phyloP scores from a whole-genome alignment of 2,797 vertebrate genomes.

The Anguilla obscura region DNA sequence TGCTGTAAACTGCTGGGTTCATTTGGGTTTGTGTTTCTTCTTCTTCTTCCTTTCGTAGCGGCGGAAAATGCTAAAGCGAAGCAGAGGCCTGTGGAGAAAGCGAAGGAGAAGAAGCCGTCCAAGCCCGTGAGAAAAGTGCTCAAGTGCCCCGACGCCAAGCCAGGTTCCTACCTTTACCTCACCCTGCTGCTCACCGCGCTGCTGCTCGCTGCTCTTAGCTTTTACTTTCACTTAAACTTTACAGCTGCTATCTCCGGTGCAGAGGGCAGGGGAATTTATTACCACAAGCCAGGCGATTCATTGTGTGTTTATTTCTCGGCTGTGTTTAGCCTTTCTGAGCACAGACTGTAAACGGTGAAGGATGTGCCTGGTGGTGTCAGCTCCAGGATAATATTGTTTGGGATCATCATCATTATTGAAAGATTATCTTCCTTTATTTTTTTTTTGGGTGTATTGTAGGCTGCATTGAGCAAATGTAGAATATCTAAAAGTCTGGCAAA shows the following conservation, averaged over 20 bases:
- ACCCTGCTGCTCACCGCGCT: neutral
- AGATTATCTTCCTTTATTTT: neutral
- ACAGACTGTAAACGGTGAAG: neutral
- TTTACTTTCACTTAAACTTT: neutral
- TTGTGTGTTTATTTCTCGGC: neutral
- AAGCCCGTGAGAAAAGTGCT: slow-evolving; percentile 86
- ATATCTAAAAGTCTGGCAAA: neutral
- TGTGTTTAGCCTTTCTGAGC: neutral
- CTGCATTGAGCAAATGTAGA: neutral
- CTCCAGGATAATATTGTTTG: neutral
- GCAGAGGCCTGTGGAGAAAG: slow-evolving; percentile 42
- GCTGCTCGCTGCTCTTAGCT: neutral
- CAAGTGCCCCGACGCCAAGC: slow-evolving; percentile 77
- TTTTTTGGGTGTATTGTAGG: neutral
- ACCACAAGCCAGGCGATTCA: neutral
- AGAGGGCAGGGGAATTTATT: neutral
- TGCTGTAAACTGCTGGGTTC: neutral
- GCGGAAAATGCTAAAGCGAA: slow-evolving; percentile 36
- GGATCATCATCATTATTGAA: neutral
- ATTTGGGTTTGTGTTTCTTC: neutral
- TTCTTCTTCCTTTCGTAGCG: neutral
- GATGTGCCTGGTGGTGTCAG: neutral
- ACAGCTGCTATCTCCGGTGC: neutral
- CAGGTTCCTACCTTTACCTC: slow-evolving; percentile 70
- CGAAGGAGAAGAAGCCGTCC: slow-evolving; percentile 63